A percentile compares a stretch with the other conserved stretches of the same genome.
Evolutionary conservation across 2,888 invertebrate genomes (phyloP).

Genomic region (Caenorhabditis parvicauda): DNA sequence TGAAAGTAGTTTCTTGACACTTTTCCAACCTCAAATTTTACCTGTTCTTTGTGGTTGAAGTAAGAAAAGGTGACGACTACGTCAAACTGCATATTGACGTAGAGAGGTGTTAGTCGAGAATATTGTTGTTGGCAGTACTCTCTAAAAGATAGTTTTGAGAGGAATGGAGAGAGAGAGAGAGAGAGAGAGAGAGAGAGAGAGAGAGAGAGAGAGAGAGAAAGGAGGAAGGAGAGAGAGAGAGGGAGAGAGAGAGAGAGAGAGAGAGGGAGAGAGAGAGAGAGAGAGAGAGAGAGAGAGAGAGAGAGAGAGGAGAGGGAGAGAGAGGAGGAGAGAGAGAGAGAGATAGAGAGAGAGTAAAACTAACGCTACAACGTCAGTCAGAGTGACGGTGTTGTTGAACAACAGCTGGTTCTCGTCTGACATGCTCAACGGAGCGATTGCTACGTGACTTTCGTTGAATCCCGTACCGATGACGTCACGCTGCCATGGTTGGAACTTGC

Average conservation of each 20-base stretch:
- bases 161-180: too few relatives aligned
- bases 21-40: constrained; percentile 1
- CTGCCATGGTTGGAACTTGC: constrained; percentile 42
- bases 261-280: neutral
- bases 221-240: too few relatives aligned
- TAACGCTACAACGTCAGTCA: constrained; percentile 25
- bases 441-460: constrained; percentile 26
- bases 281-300: neutral
- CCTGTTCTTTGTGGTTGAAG: constrained; percentile 45
- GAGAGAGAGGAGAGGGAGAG: constrained; percentile 1
- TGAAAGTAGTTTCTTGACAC: too few relatives aligned
- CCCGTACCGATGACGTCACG: constrained; percentile 49
- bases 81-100: constrained; percentile 55
- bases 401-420: constrained; percentile 19
- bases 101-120: constrained; percentile 48
- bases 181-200: too few relatives aligned
- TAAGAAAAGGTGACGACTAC: constrained; percentile 51
- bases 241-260: too few relatives aligned
- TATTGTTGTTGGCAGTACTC: constrained; percentile 50
- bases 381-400: constrained; percentile 51
- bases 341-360: constrained; percentile 6
- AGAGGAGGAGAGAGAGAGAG: neutral
- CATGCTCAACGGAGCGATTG: constrained; percentile 29
- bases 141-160: too few relatives aligned
- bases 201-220: too few relatives aligned